Base-by-base conservation (phyloP, 2,888 invertebrate species). In the Dendrolimus pini region DNA sequence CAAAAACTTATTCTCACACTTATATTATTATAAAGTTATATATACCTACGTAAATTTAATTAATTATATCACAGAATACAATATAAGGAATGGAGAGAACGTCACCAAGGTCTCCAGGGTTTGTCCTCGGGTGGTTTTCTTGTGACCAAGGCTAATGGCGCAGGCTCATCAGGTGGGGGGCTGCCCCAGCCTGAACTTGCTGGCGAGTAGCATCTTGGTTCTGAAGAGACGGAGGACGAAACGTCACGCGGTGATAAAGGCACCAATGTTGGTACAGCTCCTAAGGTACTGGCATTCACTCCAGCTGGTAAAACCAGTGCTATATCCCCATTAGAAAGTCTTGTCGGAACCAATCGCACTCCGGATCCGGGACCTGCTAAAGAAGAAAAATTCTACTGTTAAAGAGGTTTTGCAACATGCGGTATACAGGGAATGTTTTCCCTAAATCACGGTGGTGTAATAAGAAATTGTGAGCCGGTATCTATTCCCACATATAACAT, bases 21-120 rank as follows among this genome's bases (percentile, higher is more conserved):
- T 30, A 30, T 30, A 30, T 30, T 30, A 30, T 3, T 30, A 30
- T 30, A 30, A 30, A 30, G 30, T 30, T 30, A 30, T 30, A 30
- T 30, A 30, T 30, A 30, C 30, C 30, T 30, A 30, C 6, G 6
- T 30, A 30, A 30, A 6, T 30, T 30, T 30, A 30, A 30, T 18
- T 18, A 18, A 18, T 30, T 47, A 12, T 47, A 47, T 47, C 47
- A 47, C 47, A 47, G 47, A 47, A 47, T 47, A 12, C 47, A 47
- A 47, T 47, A 47, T 6, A 47, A 66, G 75, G 76, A 79, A 75
- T 77, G 69, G 61, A 64, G 62, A 62, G 55, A 57, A 53, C 62
- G 84, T 91, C 90, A 95, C 96, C 96, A 96, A 2, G 96, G 96
- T 73, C 96, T 92, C 96, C 96, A 96, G 41, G 95, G 95, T 73